Base-by-base conservation (phyloP, 1,140 invertebrate species). In the Argopecten irradians region DNA sequence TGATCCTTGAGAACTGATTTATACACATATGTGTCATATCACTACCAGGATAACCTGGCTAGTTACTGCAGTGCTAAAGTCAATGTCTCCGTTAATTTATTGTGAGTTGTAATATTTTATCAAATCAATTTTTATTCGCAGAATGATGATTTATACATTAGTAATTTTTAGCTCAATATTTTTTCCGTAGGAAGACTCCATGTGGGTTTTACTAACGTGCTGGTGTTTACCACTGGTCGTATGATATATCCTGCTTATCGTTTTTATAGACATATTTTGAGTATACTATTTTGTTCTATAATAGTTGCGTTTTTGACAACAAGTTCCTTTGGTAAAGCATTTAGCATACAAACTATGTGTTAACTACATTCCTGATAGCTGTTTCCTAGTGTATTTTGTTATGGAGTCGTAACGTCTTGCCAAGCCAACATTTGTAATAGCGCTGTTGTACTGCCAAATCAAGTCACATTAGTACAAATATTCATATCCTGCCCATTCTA, bases 111-210 rank as follows among this genome's bases (percentile, higher is more conserved):
- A 71, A 28, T 71, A 71, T 71, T 71, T 71, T 71, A 71, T n/a
- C 55, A 71, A 71, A 71, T 28, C 28, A 2, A 71, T 71, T 71
- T 71, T 71, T 71, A 71, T 71, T 71, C 55, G 28, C 55, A 71
- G 55, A 71, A 28, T 28, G 55, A 71, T 71, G 28, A 71, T 71
- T 71, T 71, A 71, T 71, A 28, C 55, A 71, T 5, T 71, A 71
- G 55, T 71, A 71, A 71, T 71, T 71, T 46, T 71, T 71, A 71
- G 55, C 55, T 71, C 55, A 71, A 71, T 71, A 71, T 71, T 71
- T 5, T 71, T 71, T 71, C 55, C 55, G 28, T 28, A n/a, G n/a
- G n/a, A 22, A 71, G 55, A 22, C 55, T 3, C 16, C 55, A 8
- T 71, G 55, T 71, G 22, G 55, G 13, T 71, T n/a, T n/a, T 71